These are phyloP conservation scores for Polia nebulosa DNA, from an alignment of 2,888 invertebrate genomes.

Conservation along the genomic window DNA sequence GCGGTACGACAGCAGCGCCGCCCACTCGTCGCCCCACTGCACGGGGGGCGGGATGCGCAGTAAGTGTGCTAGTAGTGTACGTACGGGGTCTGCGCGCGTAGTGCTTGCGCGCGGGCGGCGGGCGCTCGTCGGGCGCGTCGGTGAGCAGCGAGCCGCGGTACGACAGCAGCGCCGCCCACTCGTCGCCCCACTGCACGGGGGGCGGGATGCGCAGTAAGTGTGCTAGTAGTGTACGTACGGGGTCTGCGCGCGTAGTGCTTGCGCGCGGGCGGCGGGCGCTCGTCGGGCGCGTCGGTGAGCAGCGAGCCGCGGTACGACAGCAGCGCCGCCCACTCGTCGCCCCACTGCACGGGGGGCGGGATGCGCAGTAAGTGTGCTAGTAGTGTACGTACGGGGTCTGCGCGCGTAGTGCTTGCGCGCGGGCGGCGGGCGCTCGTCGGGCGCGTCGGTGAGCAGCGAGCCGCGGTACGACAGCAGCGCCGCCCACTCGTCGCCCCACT, in stretches of 20 bases:
- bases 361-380: background rate
- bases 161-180: conserved; percentile 98
- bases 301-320: conserved; percentile 97
- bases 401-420: conserved; percentile 92
- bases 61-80: conserved; percentile 13
- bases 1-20: conserved; percentile 96
- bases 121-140: conserved; percentile 93
- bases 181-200: conserved; percentile 96
- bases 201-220: conserved; percentile 71
- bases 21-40: conserved; percentile 98
- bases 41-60: conserved; percentile 87
- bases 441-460: conserved; percentile 96
- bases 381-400: conserved; percentile 77
- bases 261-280: conserved; percentile 93
- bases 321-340: conserved; percentile 98
- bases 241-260: conserved; percentile 91
- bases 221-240: no score
- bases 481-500: conserved; percentile 98
- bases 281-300: conserved; percentile 95
- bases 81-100: conserved; percentile 87
- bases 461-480: conserved; percentile 97
- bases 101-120: conserved; percentile 93
- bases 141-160: conserved; percentile 98
- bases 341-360: conserved; percentile 93
- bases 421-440: conserved; percentile 93